phyloP scores from a whole-genome alignment of 2,888 invertebrate species.

The Idaea aversata region DNA sequence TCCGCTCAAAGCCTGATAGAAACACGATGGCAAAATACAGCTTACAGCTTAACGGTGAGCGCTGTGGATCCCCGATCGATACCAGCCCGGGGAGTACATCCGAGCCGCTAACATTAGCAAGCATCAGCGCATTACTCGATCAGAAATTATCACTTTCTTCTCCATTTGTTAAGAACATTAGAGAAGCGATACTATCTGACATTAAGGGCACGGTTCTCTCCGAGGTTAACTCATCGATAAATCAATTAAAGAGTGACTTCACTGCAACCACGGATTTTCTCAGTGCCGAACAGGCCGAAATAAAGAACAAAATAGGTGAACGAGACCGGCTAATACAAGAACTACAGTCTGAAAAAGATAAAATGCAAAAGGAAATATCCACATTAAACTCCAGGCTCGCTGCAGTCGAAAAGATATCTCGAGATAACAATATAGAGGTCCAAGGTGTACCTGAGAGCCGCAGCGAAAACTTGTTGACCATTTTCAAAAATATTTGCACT shows the following conservation, averaged over 20 bases:
- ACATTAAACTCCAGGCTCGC: conserved; percentile 8
- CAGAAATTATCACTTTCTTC: background rate
- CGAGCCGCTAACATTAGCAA: no score
- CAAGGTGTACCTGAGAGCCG: conserved; percentile 16
- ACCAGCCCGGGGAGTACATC: no score
- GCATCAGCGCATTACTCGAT: no score
- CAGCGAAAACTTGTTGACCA: conserved; percentile 11
- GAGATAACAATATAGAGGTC: conserved; percentile 16
- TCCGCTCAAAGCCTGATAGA: no score
- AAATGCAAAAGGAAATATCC: conserved; percentile 4
- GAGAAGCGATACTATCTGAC: conserved; percentile 4
- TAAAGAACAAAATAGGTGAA: conserved; percentile 6
- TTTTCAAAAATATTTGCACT: conserved; percentile 14
- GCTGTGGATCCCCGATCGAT: no score
- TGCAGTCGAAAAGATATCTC: conserved; percentile 14
- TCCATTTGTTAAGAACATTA: conserved; percentile 4
- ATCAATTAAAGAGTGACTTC: conserved; percentile 8
- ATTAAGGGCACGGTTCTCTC: conserved; percentile 4
- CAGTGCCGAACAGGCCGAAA: conserved; percentile 10
- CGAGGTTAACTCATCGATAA: background rate
- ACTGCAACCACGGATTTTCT: conserved; percentile 20
- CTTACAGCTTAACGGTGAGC: no score
- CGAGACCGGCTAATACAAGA: conserved; percentile 9
- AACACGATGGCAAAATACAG: no score
- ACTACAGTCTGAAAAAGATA: conserved; percentile 6